phyloP scores from a whole-genome alignment of 37 sponge, comb jelly and placozoan genomes.

The Diacarnus erythraeanus region DNA sequence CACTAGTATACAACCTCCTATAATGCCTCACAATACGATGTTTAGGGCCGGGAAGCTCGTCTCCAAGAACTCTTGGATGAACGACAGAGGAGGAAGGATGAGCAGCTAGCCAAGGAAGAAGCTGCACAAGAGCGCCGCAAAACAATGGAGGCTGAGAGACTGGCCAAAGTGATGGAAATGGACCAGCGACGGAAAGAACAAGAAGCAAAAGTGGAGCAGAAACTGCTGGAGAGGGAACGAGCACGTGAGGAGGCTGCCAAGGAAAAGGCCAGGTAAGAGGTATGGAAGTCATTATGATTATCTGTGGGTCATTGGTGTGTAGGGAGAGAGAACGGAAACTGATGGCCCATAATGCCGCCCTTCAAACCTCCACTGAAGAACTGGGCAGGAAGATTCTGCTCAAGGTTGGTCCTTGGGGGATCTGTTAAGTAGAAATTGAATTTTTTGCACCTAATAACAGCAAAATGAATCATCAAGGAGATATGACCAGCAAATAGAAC shows the following conservation, averaged over 20 bases:
- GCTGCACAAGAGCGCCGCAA: constrained; percentile 87
- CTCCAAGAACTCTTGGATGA: constrained; percentile 75
- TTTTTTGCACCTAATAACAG: constrained; percentile 10
- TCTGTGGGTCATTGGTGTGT: constrained; percentile 6
- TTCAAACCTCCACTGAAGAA: constrained; percentile 49
- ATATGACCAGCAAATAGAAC: constrained; percentile 75
- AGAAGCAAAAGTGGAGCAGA: constrained; percentile 69
- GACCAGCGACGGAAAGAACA: constrained; percentile 25
- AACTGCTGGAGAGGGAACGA: constrained; percentile 50
- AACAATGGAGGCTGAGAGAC: constrained; percentile 68
- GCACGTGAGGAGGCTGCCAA: constrained; percentile 73
- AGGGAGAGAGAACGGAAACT: constrained; percentile 78
- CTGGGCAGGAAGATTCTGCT: constrained; percentile 73
- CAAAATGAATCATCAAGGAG: constrained; percentile 70
- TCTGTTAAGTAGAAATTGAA: neutral
- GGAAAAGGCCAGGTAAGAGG: constrained; percentile 64
- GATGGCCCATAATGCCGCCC: constrained; percentile 60
- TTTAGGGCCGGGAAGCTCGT: constrained; percentile 68
- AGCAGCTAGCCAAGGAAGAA: constrained; percentile 90
- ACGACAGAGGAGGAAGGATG: constrained; percentile 74
- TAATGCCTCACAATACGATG: neutral
- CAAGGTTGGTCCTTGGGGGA: constrained; percentile 37
- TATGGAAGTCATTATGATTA: neutral
- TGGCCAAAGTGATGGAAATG: constrained; percentile 63
- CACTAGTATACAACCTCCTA: neutral